phyloP scores from a whole-genome alignment of 1,140 invertebrate genomes.

The Spodoptera litura region DNA sequence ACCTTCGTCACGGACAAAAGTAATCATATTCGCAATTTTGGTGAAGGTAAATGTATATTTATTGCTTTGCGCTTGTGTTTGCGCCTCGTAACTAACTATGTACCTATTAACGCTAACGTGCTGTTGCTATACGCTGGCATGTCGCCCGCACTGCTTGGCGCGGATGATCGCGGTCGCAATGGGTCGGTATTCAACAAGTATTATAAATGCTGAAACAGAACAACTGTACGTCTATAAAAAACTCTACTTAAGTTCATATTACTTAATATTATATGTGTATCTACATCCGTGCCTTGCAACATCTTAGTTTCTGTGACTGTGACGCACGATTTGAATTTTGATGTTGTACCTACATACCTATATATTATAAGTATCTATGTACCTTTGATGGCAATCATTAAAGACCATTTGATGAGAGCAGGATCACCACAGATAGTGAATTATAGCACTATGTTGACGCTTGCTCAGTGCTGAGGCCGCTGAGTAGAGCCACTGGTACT shows the following conservation, averaged over 20 bases:
- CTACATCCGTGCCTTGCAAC: slow-evolving; percentile 57
- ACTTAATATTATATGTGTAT: not conserved
- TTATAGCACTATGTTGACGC: not conserved
- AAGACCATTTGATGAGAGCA: slow-evolving; percentile 8
- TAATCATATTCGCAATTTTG: slow-evolving; percentile 87
- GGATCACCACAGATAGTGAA: not conserved
- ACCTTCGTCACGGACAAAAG: slow-evolving; percentile 86
- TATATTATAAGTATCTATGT: slow-evolving; percentile 9
- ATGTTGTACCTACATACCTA: slow-evolving; percentile 1
- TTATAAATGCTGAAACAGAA: slow-evolving; percentile 6
- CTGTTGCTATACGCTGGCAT: slow-evolving; percentile 71
- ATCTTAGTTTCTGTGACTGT: slow-evolving; percentile 48
- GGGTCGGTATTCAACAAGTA: slow-evolving; percentile 34
- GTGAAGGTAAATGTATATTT: slow-evolving; percentile 87
- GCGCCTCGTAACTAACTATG: slow-evolving; percentile 70
- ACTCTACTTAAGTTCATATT: not conserved
- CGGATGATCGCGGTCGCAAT: slow-evolving; percentile 57
- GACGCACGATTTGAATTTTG: slow-evolving; percentile 44
- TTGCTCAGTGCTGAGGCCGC: not conserved
- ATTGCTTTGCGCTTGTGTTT: slow-evolving; percentile 84
- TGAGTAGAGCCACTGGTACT: not conserved
- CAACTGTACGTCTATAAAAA: not conserved
- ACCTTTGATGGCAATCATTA: not conserved
- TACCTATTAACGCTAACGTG: slow-evolving; percentile 66
- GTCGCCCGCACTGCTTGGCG: slow-evolving; percentile 64